Conservation (phyloP, 2,888 invertebrate species). For the Ophioninae sp. region DNA sequence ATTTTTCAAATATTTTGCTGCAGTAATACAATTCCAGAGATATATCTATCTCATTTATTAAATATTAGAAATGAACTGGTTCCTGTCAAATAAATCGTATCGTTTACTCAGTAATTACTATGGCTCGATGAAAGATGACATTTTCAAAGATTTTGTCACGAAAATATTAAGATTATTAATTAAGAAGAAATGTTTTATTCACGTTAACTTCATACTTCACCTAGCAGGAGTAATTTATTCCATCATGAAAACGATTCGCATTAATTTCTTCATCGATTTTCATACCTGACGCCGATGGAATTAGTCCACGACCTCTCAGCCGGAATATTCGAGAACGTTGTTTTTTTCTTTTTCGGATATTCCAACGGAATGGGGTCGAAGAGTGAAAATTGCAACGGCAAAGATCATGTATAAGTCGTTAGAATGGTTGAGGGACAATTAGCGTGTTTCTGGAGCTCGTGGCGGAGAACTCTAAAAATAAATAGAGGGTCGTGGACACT, state of each 20-base stretch:
- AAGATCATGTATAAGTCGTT: conserved; percentile 14
- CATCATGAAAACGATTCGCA: neutral
- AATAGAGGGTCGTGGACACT: neutral
- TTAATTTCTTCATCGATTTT: neutral
- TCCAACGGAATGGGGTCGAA: neutral
- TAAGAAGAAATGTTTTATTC: too few relatives aligned
- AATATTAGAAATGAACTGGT: too few relatives aligned
- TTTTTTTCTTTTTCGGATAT: neutral
- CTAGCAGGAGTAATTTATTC: neutral
- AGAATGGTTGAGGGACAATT: conserved; percentile 13
- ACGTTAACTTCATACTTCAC: neutral
- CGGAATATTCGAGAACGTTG: neutral
- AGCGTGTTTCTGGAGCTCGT: conserved; percentile 18
- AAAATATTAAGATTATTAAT: too few relatives aligned
- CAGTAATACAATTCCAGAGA: too few relatives aligned
- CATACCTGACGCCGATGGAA: neutral
- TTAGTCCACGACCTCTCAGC: neutral
- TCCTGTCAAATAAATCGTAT: too few relatives aligned
- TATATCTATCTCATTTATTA: too few relatives aligned
- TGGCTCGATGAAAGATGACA: too few relatives aligned
- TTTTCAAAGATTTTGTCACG: too few relatives aligned
- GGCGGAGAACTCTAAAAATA: conserved; percentile 1
- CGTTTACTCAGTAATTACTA: too few relatives aligned
- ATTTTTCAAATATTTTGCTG: too few relatives aligned
- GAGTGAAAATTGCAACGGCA: neutral